These are phyloP conservation scores for Antennarius maculatus DNA, from an alignment of 2,797 vertebrate species.

Conservation along the genomic window DNA sequence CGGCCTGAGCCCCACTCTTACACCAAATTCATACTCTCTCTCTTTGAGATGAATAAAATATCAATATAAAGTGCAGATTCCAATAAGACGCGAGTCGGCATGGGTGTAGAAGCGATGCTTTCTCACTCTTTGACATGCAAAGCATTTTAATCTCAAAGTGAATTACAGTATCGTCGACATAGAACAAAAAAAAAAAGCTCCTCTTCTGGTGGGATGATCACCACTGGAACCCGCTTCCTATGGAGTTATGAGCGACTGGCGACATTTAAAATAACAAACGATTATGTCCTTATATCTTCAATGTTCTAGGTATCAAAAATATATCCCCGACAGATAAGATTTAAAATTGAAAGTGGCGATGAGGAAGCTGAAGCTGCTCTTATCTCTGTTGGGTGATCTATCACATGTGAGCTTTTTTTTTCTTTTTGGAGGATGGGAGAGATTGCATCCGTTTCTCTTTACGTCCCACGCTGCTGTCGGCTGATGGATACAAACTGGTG, in stretches of 20 bases:
- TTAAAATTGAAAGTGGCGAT: not conserved
- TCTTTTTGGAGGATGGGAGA: constrained; percentile 5
- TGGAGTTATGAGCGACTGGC: not conserved
- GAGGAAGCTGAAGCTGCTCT: constrained; percentile 2
- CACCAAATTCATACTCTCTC: constrained; percentile 6
- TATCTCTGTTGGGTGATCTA: constrained; percentile 10
- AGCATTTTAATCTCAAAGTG: constrained; percentile 12
- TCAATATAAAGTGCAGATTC: constrained; percentile 35
- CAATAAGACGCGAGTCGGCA: constrained; percentile 1
- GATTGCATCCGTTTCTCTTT: constrained; percentile 43
- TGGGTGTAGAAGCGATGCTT: constrained; percentile 36
- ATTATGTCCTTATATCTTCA: constrained; percentile 4
- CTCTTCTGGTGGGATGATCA: not conserved
- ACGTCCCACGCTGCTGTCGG: constrained; percentile 44
- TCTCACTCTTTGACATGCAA: constrained; percentile 20
- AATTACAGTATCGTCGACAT: not conserved
- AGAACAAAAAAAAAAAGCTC: no score
- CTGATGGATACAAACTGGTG: constrained; percentile 61
- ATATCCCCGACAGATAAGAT: not conserved
- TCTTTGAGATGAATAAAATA: constrained; percentile 46
- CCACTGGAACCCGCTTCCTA: not conserved
- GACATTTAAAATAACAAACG: not conserved
- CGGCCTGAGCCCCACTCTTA: no score
- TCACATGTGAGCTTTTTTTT: constrained; percentile 4
- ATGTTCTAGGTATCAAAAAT: not conserved